These are phyloP conservation scores for Euthynnus affinis DNA, from an alignment of 2,797 vertebrate species.

Conservation along the genomic window DNA sequence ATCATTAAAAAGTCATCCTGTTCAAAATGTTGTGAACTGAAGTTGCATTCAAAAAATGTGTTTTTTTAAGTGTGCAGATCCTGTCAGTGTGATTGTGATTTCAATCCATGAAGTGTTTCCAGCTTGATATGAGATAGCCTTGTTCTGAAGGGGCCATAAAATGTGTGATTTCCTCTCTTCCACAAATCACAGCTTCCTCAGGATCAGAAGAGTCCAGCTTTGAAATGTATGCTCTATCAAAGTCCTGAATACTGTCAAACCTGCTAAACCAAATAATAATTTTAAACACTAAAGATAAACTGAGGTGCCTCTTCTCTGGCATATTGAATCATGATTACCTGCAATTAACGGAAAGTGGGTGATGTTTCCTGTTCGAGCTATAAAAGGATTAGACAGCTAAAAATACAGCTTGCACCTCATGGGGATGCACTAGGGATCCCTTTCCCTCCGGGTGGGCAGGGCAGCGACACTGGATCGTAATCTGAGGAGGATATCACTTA, in stretches of 20 bases:
- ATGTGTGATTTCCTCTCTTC: constrained; percentile 11
- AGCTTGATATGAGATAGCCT: constrained; percentile 41
- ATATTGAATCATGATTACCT: constrained; percentile 48
- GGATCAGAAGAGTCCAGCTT: constrained; percentile 26
- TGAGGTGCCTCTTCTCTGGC: constrained; percentile 14
- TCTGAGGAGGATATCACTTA: constrained; percentile 85
- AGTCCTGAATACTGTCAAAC: constrained; percentile 26
- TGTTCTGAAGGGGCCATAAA: constrained; percentile 58
- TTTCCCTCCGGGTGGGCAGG: constrained; percentile 71
- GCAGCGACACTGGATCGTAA: constrained; percentile 80
- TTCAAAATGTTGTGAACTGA: constrained; percentile 40
- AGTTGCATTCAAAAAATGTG: neutral
- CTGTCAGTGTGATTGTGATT: constrained; percentile 34
- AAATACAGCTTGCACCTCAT: constrained; percentile 76
- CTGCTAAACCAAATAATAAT: constrained; percentile 14
- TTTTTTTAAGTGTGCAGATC: constrained; percentile 33
- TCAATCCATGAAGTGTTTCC: constrained; percentile 36
- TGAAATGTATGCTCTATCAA: constrained; percentile 34
- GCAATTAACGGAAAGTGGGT: constrained; percentile 70
- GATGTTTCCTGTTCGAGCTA: constrained; percentile 56
- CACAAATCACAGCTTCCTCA: constrained; percentile 67
- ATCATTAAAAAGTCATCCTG: constrained; percentile 29
- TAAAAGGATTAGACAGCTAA: constrained; percentile 85
- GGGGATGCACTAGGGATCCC: constrained; percentile 73
- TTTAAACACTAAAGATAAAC: neutral